Evolutionary conservation across 2,113 vertebrate genomes (phyloP).

Genomic region (Coryphaenoides rupestris): DNA sequence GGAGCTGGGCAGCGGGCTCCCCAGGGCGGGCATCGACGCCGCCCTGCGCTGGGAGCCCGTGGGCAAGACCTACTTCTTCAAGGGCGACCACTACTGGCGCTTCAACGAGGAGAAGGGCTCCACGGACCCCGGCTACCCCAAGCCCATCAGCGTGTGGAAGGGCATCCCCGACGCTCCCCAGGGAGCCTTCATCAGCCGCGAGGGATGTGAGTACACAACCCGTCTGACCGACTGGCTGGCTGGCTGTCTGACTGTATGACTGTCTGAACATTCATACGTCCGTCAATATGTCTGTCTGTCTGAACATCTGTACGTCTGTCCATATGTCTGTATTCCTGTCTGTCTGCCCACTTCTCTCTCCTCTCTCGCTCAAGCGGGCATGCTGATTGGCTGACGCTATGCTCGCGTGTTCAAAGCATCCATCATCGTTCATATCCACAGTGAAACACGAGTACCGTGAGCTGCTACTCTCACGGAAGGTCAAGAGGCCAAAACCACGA

Average conservation of each 20-base stretch:
- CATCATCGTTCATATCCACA: no score
- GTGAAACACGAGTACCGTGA: no score
- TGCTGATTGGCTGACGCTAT: no score
- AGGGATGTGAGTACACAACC: conserved; percentile 85
- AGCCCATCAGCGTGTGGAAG: conserved; percentile 93
- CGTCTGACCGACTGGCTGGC: not conserved
- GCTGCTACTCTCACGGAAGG: no score
- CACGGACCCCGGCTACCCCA: conserved; percentile 91
- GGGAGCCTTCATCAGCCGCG: conserved; percentile 95
- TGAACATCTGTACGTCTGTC: not conserved
- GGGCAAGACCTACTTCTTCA: conserved; percentile 98
- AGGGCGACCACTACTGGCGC: conserved; percentile 95
- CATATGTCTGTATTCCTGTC: not conserved
- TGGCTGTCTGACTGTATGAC: not conserved
- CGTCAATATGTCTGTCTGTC: not conserved
- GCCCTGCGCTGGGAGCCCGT: conserved; percentile 95
- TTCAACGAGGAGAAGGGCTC: conserved; percentile 93
- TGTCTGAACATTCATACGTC: not conserved
- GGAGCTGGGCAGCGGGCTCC: conserved; percentile 88
- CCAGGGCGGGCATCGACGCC: conserved; percentile 91
- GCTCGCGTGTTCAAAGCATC: no score
- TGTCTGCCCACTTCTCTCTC: not conserved
- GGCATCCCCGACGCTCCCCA: conserved; percentile 91
- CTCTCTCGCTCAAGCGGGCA: not conserved
- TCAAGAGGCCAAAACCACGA: no score